phyloP scores from a whole-genome alignment of 2,797 vertebrate genomes.

The Catostomus latipinnis region DNA sequence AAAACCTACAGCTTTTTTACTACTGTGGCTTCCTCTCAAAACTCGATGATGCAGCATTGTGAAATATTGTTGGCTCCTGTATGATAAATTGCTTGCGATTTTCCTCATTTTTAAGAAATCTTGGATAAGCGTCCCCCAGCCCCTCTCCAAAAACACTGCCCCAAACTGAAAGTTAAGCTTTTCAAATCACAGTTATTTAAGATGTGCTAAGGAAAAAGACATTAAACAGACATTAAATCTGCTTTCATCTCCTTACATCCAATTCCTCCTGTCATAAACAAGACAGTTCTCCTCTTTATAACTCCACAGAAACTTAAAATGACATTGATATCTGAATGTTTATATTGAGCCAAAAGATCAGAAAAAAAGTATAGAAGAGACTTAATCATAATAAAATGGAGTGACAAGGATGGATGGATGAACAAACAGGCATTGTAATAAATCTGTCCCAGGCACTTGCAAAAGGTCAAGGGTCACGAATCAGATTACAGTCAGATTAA shows the following conservation, averaged over 20 bases:
- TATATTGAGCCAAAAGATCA: conserved; percentile 12
- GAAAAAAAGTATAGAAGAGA: conserved; percentile 4
- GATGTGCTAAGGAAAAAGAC: neutral
- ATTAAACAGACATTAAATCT: neutral
- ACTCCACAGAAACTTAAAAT: neutral
- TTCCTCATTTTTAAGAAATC: too few species aligned
- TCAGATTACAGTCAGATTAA: conserved; percentile 56
- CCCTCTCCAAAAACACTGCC: too few species aligned
- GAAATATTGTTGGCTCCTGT: too few species aligned
- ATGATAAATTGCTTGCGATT: too few species aligned
- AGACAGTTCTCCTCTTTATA: neutral
- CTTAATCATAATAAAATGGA: conserved; percentile 21
- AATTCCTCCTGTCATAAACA: conserved; percentile 19
- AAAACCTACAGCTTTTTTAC: too few species aligned
- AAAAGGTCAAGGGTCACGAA: conserved; percentile 46
- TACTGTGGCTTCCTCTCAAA: too few species aligned
- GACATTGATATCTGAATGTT: conserved; percentile 22
- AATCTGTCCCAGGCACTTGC: conserved; percentile 41
- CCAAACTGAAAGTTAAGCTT: neutral
- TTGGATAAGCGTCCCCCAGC: too few species aligned
- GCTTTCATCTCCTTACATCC: conserved; percentile 22
- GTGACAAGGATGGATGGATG: conserved; percentile 18
- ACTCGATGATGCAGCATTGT: too few species aligned
- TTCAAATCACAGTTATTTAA: neutral
- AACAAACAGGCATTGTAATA: conserved; percentile 48